Evolutionary conservation across 1,140 invertebrate genomes (phyloP).

Genomic region (Drosophila oshimai): DNA sequence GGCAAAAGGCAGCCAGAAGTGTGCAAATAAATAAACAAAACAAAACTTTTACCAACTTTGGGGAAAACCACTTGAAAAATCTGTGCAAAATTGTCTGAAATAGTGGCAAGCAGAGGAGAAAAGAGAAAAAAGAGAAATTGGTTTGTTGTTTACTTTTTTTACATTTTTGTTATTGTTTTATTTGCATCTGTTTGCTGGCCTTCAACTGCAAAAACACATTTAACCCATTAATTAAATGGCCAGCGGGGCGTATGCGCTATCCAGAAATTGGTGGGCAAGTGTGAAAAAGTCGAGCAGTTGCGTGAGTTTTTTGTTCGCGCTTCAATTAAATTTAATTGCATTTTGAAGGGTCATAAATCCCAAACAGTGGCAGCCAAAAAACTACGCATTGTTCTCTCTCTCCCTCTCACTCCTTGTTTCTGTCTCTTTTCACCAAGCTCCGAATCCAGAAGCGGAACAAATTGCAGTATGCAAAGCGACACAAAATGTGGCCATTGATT

Average conservation of each 20-base stretch:
- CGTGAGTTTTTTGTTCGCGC: slow-evolving; percentile 58
- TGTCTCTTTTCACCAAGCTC: background rate
- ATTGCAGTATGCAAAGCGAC: slow-evolving; percentile 74
- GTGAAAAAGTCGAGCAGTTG: slow-evolving; percentile 60
- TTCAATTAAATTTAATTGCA: slow-evolving; percentile 82
- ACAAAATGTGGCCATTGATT: slow-evolving; percentile 62
- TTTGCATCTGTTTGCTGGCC: background rate
- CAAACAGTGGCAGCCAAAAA: slow-evolving; percentile 59
- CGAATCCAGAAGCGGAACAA: slow-evolving; percentile 40
- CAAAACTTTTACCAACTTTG: slow-evolving; percentile 25
- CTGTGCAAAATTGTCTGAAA: slow-evolving; percentile 7
- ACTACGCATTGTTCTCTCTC: slow-evolving; percentile 30
- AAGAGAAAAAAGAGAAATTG: slow-evolving; percentile 4
- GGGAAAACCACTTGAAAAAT: slow-evolving; percentile 31
- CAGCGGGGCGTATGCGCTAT: slow-evolving; percentile 61
- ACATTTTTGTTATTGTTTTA: slow-evolving; percentile 10
- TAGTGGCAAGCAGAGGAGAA: background rate
- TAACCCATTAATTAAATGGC: slow-evolving; percentile 69
- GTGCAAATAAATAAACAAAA: slow-evolving; percentile 7
- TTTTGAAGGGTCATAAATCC: slow-evolving; percentile 82
- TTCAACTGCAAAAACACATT: slow-evolving; percentile 28
- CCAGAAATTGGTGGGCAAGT: slow-evolving; percentile 12
- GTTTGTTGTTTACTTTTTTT: slow-evolving; percentile 16
- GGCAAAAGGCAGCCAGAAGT: slow-evolving; percentile 16
- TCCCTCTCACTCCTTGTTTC: background rate